phyloP scores from a whole-genome alignment of 1,140 invertebrate species.

The Chrysoperla carnea region DNA sequence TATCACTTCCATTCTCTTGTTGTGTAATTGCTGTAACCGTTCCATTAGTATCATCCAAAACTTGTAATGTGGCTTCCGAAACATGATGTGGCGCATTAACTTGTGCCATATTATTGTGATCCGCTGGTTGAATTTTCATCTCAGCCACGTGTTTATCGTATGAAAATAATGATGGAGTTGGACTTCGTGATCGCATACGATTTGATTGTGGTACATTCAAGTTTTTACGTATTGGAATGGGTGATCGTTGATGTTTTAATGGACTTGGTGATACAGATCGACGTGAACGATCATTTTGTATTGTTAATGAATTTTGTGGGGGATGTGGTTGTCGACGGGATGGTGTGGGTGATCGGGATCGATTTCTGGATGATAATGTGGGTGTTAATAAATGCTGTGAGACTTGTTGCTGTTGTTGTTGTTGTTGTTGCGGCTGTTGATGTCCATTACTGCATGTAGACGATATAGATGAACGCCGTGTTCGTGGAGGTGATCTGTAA shows the following conservation, averaged over 20 bases:
- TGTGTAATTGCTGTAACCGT: conserved; percentile 4
- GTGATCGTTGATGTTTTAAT: conserved; percentile 22
- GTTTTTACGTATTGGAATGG: conserved; percentile 19
- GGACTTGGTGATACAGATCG: conserved; percentile 6
- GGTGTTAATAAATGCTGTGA: conserved; percentile 20
- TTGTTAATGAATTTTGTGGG: not conserved
- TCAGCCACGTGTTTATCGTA: conserved; percentile 17
- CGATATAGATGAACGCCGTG: conserved; percentile 31
- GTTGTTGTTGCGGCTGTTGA: conserved; percentile 13
- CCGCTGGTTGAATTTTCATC: conserved; percentile 21
- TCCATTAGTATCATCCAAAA: conserved; percentile 1
- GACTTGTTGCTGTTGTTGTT: conserved; percentile 15
- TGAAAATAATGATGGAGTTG: conserved; percentile 18
- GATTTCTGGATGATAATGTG: conserved; percentile 11
- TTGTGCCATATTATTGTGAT: conserved; percentile 21
- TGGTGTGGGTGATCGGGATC: conserved; percentile 15
- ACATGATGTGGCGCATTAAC: conserved; percentile 22
- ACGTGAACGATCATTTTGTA: not conserved
- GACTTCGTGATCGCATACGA: conserved; percentile 12
- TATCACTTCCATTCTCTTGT: conserved; percentile 35
- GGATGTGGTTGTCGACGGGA: conserved; percentile 3
- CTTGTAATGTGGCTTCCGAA: conserved; percentile 22
- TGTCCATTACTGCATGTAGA: conserved; percentile 26
- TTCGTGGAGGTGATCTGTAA: conserved; percentile 32
- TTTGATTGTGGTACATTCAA: not conserved